Conservation (phyloP, 2,888 invertebrate genomes). For the Eupelmus urozonus region DNA sequence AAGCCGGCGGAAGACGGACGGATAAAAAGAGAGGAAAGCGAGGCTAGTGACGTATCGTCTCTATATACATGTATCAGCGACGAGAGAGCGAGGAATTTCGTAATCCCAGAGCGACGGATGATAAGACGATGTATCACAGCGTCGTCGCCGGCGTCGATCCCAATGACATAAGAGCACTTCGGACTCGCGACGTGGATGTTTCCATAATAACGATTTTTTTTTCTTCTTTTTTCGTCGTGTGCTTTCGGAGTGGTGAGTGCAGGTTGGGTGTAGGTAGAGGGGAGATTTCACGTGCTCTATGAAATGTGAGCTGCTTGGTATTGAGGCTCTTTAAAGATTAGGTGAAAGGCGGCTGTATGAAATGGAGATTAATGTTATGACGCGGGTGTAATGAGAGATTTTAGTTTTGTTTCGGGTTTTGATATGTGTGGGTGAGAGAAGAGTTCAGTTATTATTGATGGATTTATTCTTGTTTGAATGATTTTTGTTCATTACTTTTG, state of each 20-base stretch:
- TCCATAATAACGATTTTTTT: conserved; percentile 2
- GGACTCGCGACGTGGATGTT: background rate
- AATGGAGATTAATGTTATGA: no score
- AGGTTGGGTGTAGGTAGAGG: no score
- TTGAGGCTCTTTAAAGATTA: no score
- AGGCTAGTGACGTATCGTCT: conserved; percentile 11
- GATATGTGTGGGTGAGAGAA: no score
- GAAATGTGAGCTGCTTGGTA: no score
- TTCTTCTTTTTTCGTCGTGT: background rate
- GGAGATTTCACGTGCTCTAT: background rate
- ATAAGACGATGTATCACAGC: conserved; percentile 35
- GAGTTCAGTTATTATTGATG: background rate
- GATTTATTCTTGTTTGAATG: no score
- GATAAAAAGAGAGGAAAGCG: background rate
- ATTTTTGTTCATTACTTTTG: background rate
- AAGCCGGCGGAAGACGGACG: background rate
- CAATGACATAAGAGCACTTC: conserved; percentile 21
- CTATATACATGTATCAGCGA: background rate
- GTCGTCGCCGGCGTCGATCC: background rate
- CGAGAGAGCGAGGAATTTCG: conserved; percentile 18
- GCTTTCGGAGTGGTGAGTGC: no score
- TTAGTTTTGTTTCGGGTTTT: no score
- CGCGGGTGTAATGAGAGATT: no score
- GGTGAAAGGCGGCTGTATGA: no score
- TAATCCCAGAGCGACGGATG: conserved; percentile 7